phyloP scores from a whole-genome alignment of 2,113 vertebrate genomes.

The Galemys pyrenaicus region DNA sequence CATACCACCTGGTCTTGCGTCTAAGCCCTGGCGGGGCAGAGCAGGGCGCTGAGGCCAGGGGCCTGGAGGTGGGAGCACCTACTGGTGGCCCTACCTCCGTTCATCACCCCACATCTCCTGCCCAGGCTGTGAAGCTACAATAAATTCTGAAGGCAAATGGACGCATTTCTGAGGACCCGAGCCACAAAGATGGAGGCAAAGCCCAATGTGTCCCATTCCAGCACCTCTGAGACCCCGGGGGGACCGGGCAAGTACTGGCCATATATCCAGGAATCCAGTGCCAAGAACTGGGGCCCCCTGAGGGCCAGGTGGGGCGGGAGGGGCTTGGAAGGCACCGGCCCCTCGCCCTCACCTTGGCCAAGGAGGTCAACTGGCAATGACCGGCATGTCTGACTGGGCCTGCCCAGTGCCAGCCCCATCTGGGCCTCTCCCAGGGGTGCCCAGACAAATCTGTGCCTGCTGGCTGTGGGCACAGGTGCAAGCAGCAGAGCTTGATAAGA shows the following conservation, averaged over 20 bases:
- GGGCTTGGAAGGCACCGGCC: neutral
- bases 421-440: neutral
- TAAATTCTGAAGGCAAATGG: conserved; percentile 77
- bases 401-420: neutral
- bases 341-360: neutral
- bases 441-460: neutral
- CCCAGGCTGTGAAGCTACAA: conserved; percentile 62
- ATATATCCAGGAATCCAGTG: neutral
- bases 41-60: neutral
- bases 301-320: neutral
- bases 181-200: conserved; percentile 72
- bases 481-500: neutral
- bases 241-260: neutral
- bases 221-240: neutral
- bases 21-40: neutral
- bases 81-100: neutral
- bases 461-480: no score
- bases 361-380: neutral
- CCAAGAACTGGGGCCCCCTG: rapidly evolving
- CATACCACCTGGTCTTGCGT: neutral
- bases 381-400: neutral
- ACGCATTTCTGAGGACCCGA: conserved; percentile 64
- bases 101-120: conserved; percentile 26
- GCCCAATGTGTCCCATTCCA: conserved; percentile 1
- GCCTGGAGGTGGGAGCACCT: rapidly evolving